Percentiles rank a stretch among this genome's conserved stretches.
These are phyloP conservation scores for Aphelenchoides avenae DNA, from an alignment of 1,140 invertebrate species.

Conservation along the genomic window DNA sequence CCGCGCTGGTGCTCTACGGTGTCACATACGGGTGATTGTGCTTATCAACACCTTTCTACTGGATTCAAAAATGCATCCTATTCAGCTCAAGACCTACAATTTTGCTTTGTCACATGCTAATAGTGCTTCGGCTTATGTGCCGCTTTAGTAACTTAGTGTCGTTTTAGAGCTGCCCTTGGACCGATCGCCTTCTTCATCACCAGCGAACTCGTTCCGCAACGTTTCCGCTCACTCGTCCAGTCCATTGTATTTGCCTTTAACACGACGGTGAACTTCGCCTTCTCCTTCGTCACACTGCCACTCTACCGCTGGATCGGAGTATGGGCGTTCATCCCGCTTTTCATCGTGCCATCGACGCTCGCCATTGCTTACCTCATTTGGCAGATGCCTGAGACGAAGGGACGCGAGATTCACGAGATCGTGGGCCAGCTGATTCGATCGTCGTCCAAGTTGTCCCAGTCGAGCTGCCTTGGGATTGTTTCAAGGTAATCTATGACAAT, in stretches of 20 bases:
- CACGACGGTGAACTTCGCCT: slow-evolving; percentile 45
- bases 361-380: slow-evolving; percentile 34
- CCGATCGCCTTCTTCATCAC: slow-evolving; percentile 55
- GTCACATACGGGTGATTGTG: slow-evolving; percentile 43
- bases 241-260: slow-evolving; percentile 51
- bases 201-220: slow-evolving; percentile 46
- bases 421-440: slow-evolving; percentile 36
- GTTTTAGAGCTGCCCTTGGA: slow-evolving; percentile 40
- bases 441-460: too few relatives aligned
- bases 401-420: slow-evolving; percentile 45
- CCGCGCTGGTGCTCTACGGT: slow-evolving; percentile 38
- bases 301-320: slow-evolving; percentile 39
- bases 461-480: too few relatives aligned
- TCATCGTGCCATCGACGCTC: slow-evolving; percentile 47
- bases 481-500: too few relatives aligned
- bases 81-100: too few relatives aligned
- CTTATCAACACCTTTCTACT: too few relatives aligned
- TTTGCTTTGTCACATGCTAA: too few relatives aligned
- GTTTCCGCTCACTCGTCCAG: slow-evolving; percentile 50
- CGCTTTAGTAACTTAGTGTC: slow-evolving; percentile 5
- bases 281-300: slow-evolving; percentile 47
- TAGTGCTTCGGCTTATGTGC: not conserved
- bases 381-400: slow-evolving; percentile 44
- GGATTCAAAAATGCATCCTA: too few relatives aligned
- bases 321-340: slow-evolving; percentile 50